A percentile compares a stretch with the other conserved stretches of the same genome.
phyloP scores from a whole-genome alignment of 2,888 invertebrate genomes.

The Pheosia gnoma region DNA sequence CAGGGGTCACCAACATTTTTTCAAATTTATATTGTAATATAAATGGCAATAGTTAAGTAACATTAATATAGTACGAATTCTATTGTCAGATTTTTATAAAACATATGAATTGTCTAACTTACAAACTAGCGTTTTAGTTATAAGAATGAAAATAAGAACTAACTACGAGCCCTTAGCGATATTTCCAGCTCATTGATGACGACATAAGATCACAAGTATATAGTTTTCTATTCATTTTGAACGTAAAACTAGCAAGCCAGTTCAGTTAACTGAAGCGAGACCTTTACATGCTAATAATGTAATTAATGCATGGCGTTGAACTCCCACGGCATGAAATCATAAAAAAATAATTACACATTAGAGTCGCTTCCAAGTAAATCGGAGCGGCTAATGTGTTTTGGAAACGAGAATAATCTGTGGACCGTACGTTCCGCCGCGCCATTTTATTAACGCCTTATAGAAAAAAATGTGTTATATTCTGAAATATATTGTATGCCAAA shows the following conservation, averaged over 20 bases:
- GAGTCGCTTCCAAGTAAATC: conserved; percentile 59
- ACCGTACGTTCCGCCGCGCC: conserved; percentile 26
- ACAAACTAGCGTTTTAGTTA: too few relatives aligned
- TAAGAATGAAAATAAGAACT: too few relatives aligned
- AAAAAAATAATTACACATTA: conserved; percentile 74
- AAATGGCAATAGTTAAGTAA: neutral
- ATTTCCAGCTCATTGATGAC: conserved; percentile 33
- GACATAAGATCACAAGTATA: neutral
- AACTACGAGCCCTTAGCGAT: conserved; percentile 21
- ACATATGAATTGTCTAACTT: too few relatives aligned
- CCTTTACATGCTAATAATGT: conserved; percentile 69
- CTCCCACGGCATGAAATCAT: conserved; percentile 62
- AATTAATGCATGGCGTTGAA: conserved; percentile 71
- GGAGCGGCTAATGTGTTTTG: conserved; percentile 52
- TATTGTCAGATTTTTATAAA: too few relatives aligned
- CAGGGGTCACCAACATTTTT: conserved; percentile 49
- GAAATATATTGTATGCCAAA: too few relatives aligned
- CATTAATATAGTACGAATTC: neutral
- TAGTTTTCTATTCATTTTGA: conserved; percentile 23
- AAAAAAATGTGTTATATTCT: too few relatives aligned
- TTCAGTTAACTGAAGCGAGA: conserved; percentile 62
- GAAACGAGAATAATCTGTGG: conserved; percentile 46
- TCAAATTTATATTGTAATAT: conserved; percentile 9
- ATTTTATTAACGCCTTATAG: too few relatives aligned
- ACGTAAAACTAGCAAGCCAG: conserved; percentile 14